These are phyloP conservation scores for Parus major DNA, from an alignment of 2,113 vertebrate species.

Conservation along the genomic window DNA sequence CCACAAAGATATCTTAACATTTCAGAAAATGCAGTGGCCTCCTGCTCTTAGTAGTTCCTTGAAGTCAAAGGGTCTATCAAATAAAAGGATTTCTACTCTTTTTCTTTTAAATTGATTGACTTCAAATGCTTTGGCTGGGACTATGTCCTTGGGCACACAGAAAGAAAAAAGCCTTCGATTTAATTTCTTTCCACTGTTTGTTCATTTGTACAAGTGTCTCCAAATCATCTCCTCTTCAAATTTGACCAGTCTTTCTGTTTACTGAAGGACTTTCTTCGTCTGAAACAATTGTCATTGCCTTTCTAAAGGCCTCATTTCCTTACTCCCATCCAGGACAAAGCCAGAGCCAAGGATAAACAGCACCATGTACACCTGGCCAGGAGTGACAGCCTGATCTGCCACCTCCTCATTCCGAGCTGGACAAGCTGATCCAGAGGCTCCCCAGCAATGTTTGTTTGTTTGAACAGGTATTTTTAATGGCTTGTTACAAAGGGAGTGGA, in stretches of 20 bases:
- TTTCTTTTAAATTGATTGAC: background rate
- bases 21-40: background rate
- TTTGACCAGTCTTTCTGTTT: conserved; percentile 48
- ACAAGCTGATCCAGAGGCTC: background rate
- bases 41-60: background rate
- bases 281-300: conserved; percentile 30
- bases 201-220: conserved; percentile 47
- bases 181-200: conserved; percentile 34
- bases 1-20: background rate
- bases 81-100: background rate
- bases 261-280: conserved; percentile 7
- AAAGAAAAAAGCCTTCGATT: background rate
- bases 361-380: background rate
- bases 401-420: background rate
- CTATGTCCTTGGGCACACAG: background rate
- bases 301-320: conserved; percentile 33
- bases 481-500: background rate
- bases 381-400: background rate
- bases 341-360: conserved; percentile 11
- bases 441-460: background rate
- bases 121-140: background rate
- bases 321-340: background rate
- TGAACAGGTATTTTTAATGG: background rate
- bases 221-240: conserved; percentile 62
- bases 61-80: background rate